phyloP scores from a whole-genome alignment of 2,113 vertebrate genomes.

The Salvator merianae region DNA sequence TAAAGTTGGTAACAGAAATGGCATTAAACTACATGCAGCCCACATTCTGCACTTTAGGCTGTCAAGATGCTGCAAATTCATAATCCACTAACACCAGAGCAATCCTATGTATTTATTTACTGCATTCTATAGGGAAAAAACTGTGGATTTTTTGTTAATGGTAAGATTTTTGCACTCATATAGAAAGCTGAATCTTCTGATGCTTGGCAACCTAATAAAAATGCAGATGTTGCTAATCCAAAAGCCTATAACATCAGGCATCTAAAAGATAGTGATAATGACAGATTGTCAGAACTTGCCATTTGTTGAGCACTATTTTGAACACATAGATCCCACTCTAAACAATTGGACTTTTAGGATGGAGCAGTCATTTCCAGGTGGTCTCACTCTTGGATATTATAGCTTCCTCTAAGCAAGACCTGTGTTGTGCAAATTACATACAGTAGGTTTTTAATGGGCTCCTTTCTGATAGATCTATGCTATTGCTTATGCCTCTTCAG shows the following conservation, averaged over 20 bases:
- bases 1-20: background rate
- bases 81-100: background rate
- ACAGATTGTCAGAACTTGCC: background rate
- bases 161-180: conserved; percentile 10
- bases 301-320: background rate
- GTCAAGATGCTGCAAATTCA: background rate
- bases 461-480: background rate
- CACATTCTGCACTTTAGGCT: conserved; percentile 38
- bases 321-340: background rate
- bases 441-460: background rate
- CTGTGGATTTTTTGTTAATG: background rate
- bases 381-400: background rate
- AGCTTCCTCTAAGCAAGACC: conserved; percentile 7
- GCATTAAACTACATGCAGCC: background rate
- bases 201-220: background rate
- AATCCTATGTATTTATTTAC: background rate
- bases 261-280: background rate
- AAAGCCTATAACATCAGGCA: background rate
- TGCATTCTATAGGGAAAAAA: background rate
- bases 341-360: background rate
- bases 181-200: background rate
- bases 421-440: conserved; percentile 34
- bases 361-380: background rate
- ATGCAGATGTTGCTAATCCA: background rate
- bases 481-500: background rate